Evolutionary conservation across 1,140 invertebrate species (phyloP), one percentile per base, ranked within the genome.

Genomic region (Eciton burchellii): DNA sequence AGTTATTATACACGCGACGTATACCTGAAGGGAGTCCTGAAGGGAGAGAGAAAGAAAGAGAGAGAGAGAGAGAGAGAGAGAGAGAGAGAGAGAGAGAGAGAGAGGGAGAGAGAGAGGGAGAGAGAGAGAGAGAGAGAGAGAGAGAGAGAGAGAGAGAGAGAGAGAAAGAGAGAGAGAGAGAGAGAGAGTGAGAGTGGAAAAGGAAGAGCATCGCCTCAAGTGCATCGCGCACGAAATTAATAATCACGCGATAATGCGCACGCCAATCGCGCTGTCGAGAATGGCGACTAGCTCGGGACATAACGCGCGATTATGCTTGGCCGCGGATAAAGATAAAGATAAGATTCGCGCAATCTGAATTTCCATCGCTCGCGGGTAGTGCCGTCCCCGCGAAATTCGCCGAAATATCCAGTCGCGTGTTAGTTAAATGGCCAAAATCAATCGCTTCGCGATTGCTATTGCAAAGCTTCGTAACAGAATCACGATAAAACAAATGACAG

Each of bases 221-320:
- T 81, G 29, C 49, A n/a, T 59, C 29, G 19, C 47, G 47, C 12
- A 56, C 26, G 74, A 79, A 68, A 68, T 68, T 79, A 79, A 79
- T 79, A 79, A 79, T 29, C 5, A 26, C 24, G 35, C 11, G 4
- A 35, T 56, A 77, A 77, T 62, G 29, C 19, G 29, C 16, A 11
- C 47, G 49, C 29, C 35, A 35, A 6, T 6, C 6, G 2, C 35
- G 11, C 14, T n/a, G 65, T 56, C 16, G 16, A 65, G 62, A 52
- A 77, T 66, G 21, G 49, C 12, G 49, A 68, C 35, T 21, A 21
- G 66, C 11, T 77, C 16, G 35, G 35, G 6, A 35, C 6, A 2
- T 35, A 26, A 52, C 26, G 65, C 60, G 65, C 14, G 73, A 77
- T 77, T 66, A 24, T 29, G n/a, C 21, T 54, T 26, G n/a, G n/a